Base-by-base conservation (phyloP, 2,113 vertebrate species). In the Nothobranchius furzeri region DNA sequence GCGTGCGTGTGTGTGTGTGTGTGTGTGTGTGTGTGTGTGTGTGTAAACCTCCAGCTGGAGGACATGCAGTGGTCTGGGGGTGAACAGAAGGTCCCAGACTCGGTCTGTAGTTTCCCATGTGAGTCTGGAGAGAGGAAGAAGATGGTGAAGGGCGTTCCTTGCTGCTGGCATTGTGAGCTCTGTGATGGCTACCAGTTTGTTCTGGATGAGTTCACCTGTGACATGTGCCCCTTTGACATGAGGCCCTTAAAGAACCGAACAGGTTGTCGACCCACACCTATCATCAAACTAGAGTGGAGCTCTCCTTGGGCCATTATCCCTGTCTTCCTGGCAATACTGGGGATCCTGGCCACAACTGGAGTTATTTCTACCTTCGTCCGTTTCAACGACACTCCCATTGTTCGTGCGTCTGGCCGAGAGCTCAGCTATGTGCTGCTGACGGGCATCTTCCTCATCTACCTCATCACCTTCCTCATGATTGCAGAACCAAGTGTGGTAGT, bases 81-180 rank as follows among this genome's bases (percentile, higher is more conserved):
- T 0, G 78, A 90, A 36, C 85, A 0, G 1, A 90, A 84, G 30
- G 88, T 94, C 48, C 95, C 95, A 0, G 69, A 83, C 0, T 96
- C 95, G 0, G 94, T 93, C 30, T 96, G 95, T 89, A 96, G 96
- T 77, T 93, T 95, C 10, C 95, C 96, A 0, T 95, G 95, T 2
- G 83, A 91, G 24, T 37, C 93, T 0, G 92, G 94, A 0, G 93
- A 95, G 64, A 83, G 93, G 70, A 95, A 94, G 62, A 94, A 93
- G 78, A 93, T 94, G 91, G 94, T 95, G 54, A 95, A 95, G 69
- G 94, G 94, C 0, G 93, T 95, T 15, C 86, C 94, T 3, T 95
- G 94, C 86, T 95, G 94, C 73, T 95, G 94, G 94, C 94, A 95
- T 82, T 95, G 94, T 0, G 94, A 95, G 69, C 87, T 92, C 20